Percentiles rank a stretch among this genome's conserved stretches.
These are phyloP conservation scores for Nanorana parkeri DNA, from an alignment of 2,113 vertebrate species.

Conservation along the genomic window DNA sequence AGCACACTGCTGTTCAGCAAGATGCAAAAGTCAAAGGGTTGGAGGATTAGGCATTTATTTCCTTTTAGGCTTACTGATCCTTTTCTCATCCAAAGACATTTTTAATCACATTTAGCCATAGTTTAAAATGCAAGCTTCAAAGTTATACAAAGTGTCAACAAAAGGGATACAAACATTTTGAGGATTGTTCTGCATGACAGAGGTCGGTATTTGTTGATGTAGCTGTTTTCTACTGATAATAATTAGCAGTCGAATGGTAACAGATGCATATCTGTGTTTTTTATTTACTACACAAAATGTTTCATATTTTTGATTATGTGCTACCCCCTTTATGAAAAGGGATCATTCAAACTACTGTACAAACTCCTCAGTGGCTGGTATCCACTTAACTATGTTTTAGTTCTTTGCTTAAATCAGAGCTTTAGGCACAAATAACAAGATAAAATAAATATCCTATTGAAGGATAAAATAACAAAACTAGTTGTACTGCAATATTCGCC, in stretches of 20 bases:
- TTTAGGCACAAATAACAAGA: too few species aligned
- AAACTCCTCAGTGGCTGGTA: too few species aligned
- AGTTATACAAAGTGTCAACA: constrained; percentile 67
- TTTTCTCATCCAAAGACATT: constrained; percentile 79
- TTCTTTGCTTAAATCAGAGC: too few species aligned
- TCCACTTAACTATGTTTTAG: too few species aligned
- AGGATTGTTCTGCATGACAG: constrained; percentile 89
- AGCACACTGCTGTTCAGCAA: constrained; percentile 71
- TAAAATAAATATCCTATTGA: too few species aligned
- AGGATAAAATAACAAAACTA: too few species aligned
- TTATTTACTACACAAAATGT: not conserved
- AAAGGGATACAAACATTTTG: constrained; percentile 68
- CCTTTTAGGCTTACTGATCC: constrained; percentile 77
- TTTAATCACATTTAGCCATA: constrained; percentile 76
- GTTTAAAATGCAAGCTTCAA: constrained; percentile 75
- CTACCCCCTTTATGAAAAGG: too few species aligned
- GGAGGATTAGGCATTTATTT: constrained; percentile 80
- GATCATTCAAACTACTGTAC: too few species aligned
- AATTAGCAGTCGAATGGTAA: not conserved
- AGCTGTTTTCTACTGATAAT: not conserved
- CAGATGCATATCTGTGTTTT: not conserved
- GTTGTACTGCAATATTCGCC: too few species aligned
- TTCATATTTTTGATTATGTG: not conserved
- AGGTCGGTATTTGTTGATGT: constrained; percentile 75
- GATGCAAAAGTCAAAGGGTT: constrained; percentile 75